Evolutionary conservation across 2,113 vertebrate genomes (phyloP).

Genomic region (Bagarius yarrelli): DNA sequence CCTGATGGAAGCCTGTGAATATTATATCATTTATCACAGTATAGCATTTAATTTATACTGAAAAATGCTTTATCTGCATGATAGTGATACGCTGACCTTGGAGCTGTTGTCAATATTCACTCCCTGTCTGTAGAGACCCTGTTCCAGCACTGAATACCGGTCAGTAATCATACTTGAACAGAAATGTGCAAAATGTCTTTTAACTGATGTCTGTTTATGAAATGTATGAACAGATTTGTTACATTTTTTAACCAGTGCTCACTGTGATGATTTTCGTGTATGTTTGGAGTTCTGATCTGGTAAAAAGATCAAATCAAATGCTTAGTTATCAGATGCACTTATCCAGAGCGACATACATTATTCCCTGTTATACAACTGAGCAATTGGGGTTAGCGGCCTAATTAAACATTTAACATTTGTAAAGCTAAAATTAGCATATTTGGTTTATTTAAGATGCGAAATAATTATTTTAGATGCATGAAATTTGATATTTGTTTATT

Average conservation of each 20-base stretch:
- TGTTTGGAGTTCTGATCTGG: not conserved
- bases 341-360: too few species aligned
- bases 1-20: conserved; percentile 40
- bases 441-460: too few species aligned
- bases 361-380: too few species aligned
- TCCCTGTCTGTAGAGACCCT: conserved; percentile 4
- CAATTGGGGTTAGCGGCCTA: too few species aligned
- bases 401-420: too few species aligned
- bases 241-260: not conserved
- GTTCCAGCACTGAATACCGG: not conserved
- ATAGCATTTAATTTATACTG: conserved; percentile 31
- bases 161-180: not conserved
- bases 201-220: too few species aligned
- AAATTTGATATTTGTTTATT: not conserved
- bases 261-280: not conserved
- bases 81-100: conserved; percentile 43
- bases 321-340: not conserved
- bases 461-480: too few species aligned
- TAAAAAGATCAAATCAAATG: not conserved
- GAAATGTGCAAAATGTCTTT: not conserved
- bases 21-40: conserved; percentile 46
- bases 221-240: too few species aligned
- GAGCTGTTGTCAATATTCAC: conserved; percentile 46
- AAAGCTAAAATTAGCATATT: too few species aligned
- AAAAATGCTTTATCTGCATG: conserved; percentile 42